Evolutionary conservation across 2,797 vertebrate species (phyloP), one percentile per base, ranked within the genome.

Genomic region (Champsocephalus gunnari): DNA sequence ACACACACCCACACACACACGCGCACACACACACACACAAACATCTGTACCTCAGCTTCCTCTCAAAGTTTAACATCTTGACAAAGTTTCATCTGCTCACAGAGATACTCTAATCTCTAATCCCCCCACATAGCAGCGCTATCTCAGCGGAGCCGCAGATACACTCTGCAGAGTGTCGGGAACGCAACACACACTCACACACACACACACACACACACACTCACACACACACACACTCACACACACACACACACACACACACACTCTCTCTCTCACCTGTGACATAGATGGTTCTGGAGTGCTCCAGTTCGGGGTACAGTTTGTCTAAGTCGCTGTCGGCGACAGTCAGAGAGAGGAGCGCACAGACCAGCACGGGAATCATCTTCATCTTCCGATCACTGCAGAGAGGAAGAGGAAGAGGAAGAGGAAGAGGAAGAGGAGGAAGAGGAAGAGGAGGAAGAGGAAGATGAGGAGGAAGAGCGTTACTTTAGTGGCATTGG

Each of bases 251-350:
- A 58, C 50, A 24, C 21, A 51, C 49, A 50, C 50, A 53, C 50
- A 54, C 51, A 7, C n/a, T 41, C 50, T 12, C 21, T 17, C 0
- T 51, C 89, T 88, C 96, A 99, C 98, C 98, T 94, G 94, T 94
- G 82, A 98, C 93, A 66, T 98, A 97, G 92, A 98, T 95, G 87
- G 96, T 97, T 87, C 95, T 95, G 73, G 96, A 96, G 80, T 92
- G 90, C 70, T 96, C 94, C 90, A 95, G 88, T 5, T 94, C 88
- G 38, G 95, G 95, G 73, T 95, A 94, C 71, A 94, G 95, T 16
- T 84, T 69, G 78, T 95, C 92, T 68, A 94, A 92, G 84, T 80
- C 68, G 0, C 76, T 93, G 64, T 96, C 93, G 76, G 96, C 97
- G 83, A 92, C 92, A 71, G 94, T 96, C 92, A 95, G 77, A 34